These are phyloP conservation scores for Crotalus tigris DNA, from an alignment of 2,113 vertebrate species.

Conservation along the genomic window DNA sequence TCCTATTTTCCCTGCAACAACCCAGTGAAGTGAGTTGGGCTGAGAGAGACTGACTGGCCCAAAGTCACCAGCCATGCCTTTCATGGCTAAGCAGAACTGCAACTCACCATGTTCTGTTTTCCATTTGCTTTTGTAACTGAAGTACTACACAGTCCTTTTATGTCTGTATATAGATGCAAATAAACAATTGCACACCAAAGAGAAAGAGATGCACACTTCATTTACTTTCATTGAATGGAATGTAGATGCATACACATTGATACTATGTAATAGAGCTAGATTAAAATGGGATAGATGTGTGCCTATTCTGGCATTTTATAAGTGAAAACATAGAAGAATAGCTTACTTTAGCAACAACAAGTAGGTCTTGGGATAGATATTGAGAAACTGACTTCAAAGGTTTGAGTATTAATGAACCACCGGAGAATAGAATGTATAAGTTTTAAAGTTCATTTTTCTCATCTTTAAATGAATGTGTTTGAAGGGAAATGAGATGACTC, in stretches of 20 bases:
- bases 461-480: neutral
- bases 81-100: neutral
- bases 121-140: neutral
- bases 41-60: too few relatives aligned
- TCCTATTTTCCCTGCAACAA: neutral
- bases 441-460: constrained; percentile 14
- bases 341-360: constrained; percentile 34
- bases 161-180: neutral
- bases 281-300: constrained; percentile 6
- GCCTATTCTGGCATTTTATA: neutral
- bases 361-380: constrained; percentile 35
- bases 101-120: neutral
- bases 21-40: neutral
- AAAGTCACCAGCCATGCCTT: neutral
- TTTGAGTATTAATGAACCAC: constrained; percentile 23
- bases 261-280: neutral
- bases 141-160: neutral
- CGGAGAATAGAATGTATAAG: neutral
- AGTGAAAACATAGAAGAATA: constrained; percentile 30
- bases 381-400: constrained; percentile 30
- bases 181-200: neutral
- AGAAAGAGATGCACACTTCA: neutral
- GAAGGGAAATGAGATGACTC: constrained; percentile 13
- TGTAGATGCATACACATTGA: neutral
- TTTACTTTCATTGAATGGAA: neutral